phyloP scores from a whole-genome alignment of 2,888 invertebrate species.

The Drosophila paramelanica region DNA sequence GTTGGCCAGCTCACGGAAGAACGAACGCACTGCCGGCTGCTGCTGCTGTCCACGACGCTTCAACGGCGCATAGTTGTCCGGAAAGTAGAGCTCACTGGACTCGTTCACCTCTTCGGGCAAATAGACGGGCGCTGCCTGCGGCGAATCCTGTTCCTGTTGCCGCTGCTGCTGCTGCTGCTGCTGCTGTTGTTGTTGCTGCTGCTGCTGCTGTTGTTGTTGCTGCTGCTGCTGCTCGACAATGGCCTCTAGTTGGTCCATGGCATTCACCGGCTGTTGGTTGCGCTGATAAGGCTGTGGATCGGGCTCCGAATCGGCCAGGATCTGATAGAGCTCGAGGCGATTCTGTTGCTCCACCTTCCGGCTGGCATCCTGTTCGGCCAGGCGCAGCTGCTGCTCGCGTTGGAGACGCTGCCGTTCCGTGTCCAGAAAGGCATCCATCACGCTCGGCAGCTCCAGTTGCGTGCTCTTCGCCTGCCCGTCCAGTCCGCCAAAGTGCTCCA shows the following conservation, averaged over 20 bases:
- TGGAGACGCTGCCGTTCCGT: slow-evolving; percentile 75
- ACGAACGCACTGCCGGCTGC: slow-evolving; percentile 53
- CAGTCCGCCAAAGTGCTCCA: slow-evolving; percentile 76
- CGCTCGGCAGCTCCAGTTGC: slow-evolving; percentile 68
- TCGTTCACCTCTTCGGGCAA: slow-evolving; percentile 74
- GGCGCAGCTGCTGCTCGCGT: slow-evolving; percentile 61
- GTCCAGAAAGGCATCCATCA: slow-evolving; percentile 77
- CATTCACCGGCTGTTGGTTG: slow-evolving; percentile 55
- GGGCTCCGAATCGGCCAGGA: slow-evolving; percentile 83
- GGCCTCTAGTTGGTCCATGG: slow-evolving; percentile 68
- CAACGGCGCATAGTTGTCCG: slow-evolving; percentile 71
- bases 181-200: slow-evolving; percentile 38
- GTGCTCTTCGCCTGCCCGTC: slow-evolving; percentile 62
- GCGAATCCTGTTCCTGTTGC: slow-evolving; percentile 44
- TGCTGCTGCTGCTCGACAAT: slow-evolving; percentile 65
- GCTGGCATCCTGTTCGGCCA: slow-evolving; percentile 68
- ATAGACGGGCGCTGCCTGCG: slow-evolving; percentile 51
- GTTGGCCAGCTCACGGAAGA: slow-evolving; percentile 79
- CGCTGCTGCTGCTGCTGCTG: slow-evolving; percentile 40
- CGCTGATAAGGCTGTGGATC: slow-evolving; percentile 82
- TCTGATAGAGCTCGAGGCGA: slow-evolving; percentile 82
- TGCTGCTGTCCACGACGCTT: slow-evolving; percentile 67
- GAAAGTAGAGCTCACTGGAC: slow-evolving; percentile 80
- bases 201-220: slow-evolving; percentile 39
- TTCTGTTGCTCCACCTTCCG: slow-evolving; percentile 76